Conservation (phyloP, 2,888 invertebrate species). For the Colostygia pectinataria region DNA sequence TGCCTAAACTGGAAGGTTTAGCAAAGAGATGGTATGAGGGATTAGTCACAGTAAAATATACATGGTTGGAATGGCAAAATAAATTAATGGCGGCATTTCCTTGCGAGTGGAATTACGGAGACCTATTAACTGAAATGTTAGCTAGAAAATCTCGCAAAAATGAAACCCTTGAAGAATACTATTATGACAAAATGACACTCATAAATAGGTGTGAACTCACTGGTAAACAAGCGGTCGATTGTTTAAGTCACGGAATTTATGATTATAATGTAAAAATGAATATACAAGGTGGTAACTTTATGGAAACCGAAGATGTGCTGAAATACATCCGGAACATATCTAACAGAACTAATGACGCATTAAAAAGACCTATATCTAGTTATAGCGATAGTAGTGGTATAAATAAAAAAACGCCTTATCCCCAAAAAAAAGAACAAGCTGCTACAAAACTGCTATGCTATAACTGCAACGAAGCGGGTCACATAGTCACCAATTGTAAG, state of each 20-base stretch:
- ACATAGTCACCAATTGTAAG: neutral
- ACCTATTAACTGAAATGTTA: slow-evolving; percentile 29
- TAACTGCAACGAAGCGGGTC: neutral
- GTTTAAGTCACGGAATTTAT: slow-evolving; percentile 5
- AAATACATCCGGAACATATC: neutral
- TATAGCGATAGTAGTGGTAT: neutral
- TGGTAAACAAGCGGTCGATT: slow-evolving; percentile 27
- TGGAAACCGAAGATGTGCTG: neutral
- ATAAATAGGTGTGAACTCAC: slow-evolving; percentile 26
- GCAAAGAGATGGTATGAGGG: slow-evolving; percentile 32
- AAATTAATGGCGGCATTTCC: neutral
- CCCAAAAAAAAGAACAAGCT: neutral
- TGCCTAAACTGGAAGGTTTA: slow-evolving; percentile 26
- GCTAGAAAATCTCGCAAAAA: slow-evolving; percentile 18
- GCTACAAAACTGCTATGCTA: neutral
- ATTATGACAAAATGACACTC: slow-evolving; percentile 30
- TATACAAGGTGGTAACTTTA: neutral
- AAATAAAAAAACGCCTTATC: neutral
- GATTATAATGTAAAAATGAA: neutral
- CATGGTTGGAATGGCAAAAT: slow-evolving; percentile 17
- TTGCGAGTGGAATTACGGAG: neutral
- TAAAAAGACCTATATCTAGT: neutral
- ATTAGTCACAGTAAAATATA: slow-evolving; percentile 24
- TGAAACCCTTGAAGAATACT: slow-evolving; percentile 27
- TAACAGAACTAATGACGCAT: neutral